Percentiles rank a stretch among this genome's conserved stretches.
Conservation (phyloP, 1,140 invertebrate species). For the Asbolus verrucosus region DNA sequence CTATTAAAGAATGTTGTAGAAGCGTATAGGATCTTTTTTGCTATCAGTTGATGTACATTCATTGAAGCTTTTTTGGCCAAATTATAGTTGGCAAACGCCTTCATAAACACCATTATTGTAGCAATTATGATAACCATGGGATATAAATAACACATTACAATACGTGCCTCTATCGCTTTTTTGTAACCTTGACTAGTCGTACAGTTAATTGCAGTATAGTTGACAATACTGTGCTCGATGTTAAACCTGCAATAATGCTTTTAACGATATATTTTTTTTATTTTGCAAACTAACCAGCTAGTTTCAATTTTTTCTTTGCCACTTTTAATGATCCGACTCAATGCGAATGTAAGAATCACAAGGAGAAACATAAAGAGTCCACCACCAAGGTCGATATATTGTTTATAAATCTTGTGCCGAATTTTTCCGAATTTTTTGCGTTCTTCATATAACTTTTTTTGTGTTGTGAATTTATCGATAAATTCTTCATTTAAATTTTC, state of each 20-base stretch:
- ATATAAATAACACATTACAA: conserved; percentile 23
- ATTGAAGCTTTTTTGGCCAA: conserved; percentile 74
- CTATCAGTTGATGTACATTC: conserved; percentile 76
- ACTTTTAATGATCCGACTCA: no score
- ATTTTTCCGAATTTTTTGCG: not conserved
- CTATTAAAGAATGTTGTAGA: conserved; percentile 77
- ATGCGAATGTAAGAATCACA: no score
- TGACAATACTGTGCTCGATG: not conserved
- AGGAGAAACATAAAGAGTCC: no score
- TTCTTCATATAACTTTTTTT: conserved; percentile 16
- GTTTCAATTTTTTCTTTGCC: not conserved
- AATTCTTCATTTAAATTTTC: no score
- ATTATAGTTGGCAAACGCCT: conserved; percentile 63
- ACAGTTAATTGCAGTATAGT: not conserved
- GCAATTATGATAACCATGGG: conserved; percentile 17
- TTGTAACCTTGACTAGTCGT: not conserved
- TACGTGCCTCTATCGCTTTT: not conserved
- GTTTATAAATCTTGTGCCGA: no score
- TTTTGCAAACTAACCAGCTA: not conserved
- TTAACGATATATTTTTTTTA: not conserved
- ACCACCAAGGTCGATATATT: no score
- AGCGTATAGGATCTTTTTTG: conserved; percentile 70
- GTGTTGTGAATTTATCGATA: no score
- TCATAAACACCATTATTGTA: conserved; percentile 31
- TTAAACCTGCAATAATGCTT: not conserved